Conservation (phyloP, 1,140 invertebrate species). For the Potamilus streckersoni region DNA sequence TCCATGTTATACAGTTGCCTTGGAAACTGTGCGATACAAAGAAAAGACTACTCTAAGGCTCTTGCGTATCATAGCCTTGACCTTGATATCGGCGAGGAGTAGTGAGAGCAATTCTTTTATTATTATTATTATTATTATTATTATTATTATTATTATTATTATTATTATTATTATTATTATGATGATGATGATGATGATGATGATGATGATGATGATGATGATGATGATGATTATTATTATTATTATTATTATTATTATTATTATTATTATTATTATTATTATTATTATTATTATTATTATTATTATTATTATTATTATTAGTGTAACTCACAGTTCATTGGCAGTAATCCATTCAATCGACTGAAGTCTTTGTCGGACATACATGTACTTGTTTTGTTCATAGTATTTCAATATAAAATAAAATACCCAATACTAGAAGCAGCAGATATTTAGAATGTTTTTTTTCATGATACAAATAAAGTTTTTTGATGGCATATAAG, state of each 20-base stretch:
- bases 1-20: slow-evolving; percentile 58
- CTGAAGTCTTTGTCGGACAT: too few relatives aligned
- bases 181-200: too few relatives aligned
- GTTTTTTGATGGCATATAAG: too few relatives aligned
- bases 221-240: background rate
- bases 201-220: too few relatives aligned
- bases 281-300: background rate
- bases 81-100: slow-evolving; percentile 47
- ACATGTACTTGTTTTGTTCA: too few relatives aligned
- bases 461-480: too few relatives aligned
- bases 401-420: too few relatives aligned
- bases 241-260: background rate
- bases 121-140: background rate
- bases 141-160: background rate
- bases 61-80: slow-evolving; percentile 56
- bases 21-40: slow-evolving; percentile 61
- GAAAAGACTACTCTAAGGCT: slow-evolving; percentile 49
- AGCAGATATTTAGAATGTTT: too few relatives aligned
- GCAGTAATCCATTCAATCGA: too few relatives aligned
- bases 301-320: background rate
- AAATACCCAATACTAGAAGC: too few relatives aligned
- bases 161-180: background rate
- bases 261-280: background rate
- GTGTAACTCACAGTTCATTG: background rate
- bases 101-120: slow-evolving; percentile 32